Base-by-base conservation (phyloP, 2,888 invertebrate genomes). In the Sarcophaga rosellei region DNA sequence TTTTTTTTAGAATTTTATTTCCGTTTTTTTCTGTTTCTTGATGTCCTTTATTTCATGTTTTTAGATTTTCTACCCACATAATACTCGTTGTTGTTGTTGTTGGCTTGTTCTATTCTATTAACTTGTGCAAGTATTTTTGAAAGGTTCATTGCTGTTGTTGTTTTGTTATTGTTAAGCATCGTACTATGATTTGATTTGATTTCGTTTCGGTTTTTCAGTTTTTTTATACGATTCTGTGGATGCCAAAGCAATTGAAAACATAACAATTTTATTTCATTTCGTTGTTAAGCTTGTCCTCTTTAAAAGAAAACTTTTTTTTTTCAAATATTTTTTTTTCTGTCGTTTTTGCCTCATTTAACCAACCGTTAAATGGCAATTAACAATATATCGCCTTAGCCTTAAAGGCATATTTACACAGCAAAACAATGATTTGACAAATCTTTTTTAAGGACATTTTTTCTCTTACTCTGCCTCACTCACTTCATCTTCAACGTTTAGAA, bases 191-290 rank as follows among this genome's bases (percentile, higher is more conserved):
- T 80, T 75, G 75, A 72, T 77, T 68, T 74, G 62, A n/a, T 70
- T 59, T 78, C 59, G 57, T 57, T 76, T 61, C 20, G 23, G 25
- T 25, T 62, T 74, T 25, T 35, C n/a, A 59, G 21, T 65, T 66
- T 66, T 66, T 66, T 76, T 59, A 53, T 65, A 65, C 69, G 23
- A 53, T 73, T 80, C 65, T 59, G 15, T 59, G n/a, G 10, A 83
- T n/a, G 66, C 72, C 77, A 73, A 77, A 73, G 77, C 69, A 83
- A 86, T 86, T 83, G 80, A 80, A 80, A 83, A 83, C 82, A 83
- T 76, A 82, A 83, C 79, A 80, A 80, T 86, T 86, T 73, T 35
- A 73, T 86, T 86, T 73, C 69, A 81, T 81, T 85, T 80, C 57
- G 61, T 80, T 82, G 57, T 35, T 17, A 61, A 20, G n/a, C 20